Evolutionary conservation across 2,113 vertebrate species (phyloP).

Genomic region (Cercocebus atys): DNA sequence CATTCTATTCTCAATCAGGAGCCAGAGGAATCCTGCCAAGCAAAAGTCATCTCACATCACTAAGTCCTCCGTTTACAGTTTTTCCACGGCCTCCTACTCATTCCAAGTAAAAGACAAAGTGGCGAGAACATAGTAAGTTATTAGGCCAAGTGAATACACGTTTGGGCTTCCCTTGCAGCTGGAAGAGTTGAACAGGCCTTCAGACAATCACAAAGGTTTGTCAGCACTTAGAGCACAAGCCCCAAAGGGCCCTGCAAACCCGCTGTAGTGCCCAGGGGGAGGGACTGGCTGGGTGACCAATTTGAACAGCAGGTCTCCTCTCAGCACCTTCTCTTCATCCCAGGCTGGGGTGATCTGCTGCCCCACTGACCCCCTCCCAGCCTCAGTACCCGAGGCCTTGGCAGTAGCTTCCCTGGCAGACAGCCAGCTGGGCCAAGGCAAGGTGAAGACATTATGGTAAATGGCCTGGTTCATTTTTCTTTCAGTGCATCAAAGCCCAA

Average conservation of each 20-base stretch:
- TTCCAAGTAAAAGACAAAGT: background rate
- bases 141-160: background rate
- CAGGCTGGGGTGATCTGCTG: background rate
- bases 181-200: background rate
- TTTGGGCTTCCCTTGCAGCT: background rate
- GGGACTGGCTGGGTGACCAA: background rate
- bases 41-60: background rate
- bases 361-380: accelerated
- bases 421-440: background rate
- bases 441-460: background rate
- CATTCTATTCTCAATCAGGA: background rate
- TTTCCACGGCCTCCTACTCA: background rate
- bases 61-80: background rate
- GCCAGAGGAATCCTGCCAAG: background rate
- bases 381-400: background rate
- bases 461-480: slow-evolving; percentile 17
- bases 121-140: background rate
- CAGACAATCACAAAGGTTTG: background rate
- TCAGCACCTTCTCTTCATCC: background rate
- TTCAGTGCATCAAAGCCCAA: background rate
- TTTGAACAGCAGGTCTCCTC: background rate
- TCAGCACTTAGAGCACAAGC: background rate
- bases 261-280: accelerated
- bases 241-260: background rate
- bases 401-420: background rate